Evolutionary conservation across 64 coral and sea anemone genomes (phyloP), one percentile per base, ranked within the genome.

Genomic region (Stichodactyla mertensii): DNA sequence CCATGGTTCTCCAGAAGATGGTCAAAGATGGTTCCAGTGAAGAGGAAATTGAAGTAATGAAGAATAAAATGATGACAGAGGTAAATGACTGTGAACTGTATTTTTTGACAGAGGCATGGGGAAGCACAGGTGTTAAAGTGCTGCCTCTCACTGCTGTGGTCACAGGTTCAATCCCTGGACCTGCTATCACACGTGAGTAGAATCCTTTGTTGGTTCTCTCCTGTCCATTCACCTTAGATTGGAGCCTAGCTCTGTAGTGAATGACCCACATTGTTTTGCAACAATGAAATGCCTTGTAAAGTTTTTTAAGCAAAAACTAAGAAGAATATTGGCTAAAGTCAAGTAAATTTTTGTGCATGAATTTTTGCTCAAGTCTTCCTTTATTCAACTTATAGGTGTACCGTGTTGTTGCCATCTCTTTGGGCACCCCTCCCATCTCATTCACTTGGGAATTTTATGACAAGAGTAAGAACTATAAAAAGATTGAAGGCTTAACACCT

Each of bases 401-500:
- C 79, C 58, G 88, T 12, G 80, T 99, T 36, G 92, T 91, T 77
- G 86, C 90, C 24, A 90, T 99, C 10, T 95, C 89, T 18, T 90
- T 99, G 82, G 97, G 97, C 51, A 86, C 85, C 26, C 97, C 97
- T 24, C 97, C 97, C n/a, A 86, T 89, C 26, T 83, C 28, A 80
- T 99, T 99, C 88, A 87, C 94, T 16, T 99, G 97, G 97, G 97
- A 99, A 67, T 99, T 87, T 52, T 91, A 88, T 91, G 97, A 99
- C 77, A 99, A 94, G 52, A 88, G 82, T 53, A 99, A 99, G 89
- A 83, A 94, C 10, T 99, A 92, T 20, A 89, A 74, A 52, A 92
- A 91, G 54, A 13, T 91, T 20, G 83, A 83, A 55, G 87, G 57
- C 5, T 70, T 99, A 8, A 92, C 97, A 67, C 97, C 97, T 6